Evolutionary conservation across 2,797 vertebrate genomes (phyloP).

Genomic region (Capromys pilorides): DNA sequence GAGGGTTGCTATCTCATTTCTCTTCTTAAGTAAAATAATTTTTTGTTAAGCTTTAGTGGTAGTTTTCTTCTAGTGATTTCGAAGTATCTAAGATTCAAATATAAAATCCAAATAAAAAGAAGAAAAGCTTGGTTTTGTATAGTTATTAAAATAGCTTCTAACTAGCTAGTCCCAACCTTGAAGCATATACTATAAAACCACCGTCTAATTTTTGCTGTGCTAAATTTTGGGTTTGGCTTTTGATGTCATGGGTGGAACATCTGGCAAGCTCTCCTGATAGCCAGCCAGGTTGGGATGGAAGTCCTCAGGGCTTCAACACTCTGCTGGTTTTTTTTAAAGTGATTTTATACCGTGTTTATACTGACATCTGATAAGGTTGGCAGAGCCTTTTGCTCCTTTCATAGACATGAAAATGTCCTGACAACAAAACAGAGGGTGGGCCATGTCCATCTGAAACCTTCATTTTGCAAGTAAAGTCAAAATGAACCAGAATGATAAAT

Average conservation of each 20-base stretch:
- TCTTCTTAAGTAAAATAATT: constrained; percentile 31
- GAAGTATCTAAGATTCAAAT: constrained; percentile 45
- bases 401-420: constrained; percentile 45
- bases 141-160: constrained; percentile 63
- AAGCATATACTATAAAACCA: constrained; percentile 48
- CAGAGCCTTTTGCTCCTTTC: neutral
- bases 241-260: constrained; percentile 31
- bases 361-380: constrained; percentile 35
- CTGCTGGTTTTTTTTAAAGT: constrained; percentile 5
- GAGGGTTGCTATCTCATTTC: neutral
- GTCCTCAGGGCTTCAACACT: constrained; percentile 9
- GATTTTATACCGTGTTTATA: constrained; percentile 42
- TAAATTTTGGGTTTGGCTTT: constrained; percentile 66
- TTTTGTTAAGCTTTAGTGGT: constrained; percentile 4
- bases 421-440: neutral
- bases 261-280: constrained; percentile 44
- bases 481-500: neutral
- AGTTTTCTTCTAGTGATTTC: constrained; percentile 29
- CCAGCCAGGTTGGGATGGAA: constrained; percentile 17
- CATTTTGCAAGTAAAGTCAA: constrained; percentile 55
- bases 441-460: constrained; percentile 4
- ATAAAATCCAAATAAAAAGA: constrained; percentile 17
- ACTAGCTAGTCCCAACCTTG: constrained; percentile 44
- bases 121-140: neutral
- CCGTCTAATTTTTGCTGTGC: constrained; percentile 68